A percentile compares a stretch with the other conserved stretches of the same genome.
These are phyloP conservation scores for Simalia tracyae DNA, from an alignment of 2,797 vertebrate genomes.

Conservation along the genomic window DNA sequence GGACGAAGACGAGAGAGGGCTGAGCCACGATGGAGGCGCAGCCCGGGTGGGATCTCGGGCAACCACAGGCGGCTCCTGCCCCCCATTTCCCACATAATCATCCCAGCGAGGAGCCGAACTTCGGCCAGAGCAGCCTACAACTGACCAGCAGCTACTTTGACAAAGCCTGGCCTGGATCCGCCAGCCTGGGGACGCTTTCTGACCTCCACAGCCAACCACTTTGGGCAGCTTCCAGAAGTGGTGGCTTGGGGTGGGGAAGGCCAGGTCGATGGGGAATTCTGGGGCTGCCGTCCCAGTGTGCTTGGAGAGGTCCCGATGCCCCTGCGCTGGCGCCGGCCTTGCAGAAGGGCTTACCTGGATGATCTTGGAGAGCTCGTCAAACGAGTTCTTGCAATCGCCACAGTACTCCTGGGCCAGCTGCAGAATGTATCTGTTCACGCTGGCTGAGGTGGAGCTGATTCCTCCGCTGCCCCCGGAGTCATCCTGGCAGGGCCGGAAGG, in stretches of 20 bases:
- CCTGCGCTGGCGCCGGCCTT: neutral
- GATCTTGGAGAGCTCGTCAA: constrained; percentile 98
- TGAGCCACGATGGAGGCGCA: neutral
- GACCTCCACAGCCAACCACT: neutral
- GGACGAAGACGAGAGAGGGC: rapidly evolving
- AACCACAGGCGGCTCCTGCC: no score
- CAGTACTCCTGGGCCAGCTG: constrained; percentile 98
- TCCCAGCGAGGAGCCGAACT: neutral
- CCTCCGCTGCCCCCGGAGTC: constrained; percentile 87
- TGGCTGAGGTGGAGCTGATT: constrained; percentile 91
- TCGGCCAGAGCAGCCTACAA: neutral
- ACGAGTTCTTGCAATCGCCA: constrained; percentile 97
- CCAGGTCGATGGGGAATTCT: neutral
- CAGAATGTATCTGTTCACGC: constrained; percentile 96
- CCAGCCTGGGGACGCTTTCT: neutral
- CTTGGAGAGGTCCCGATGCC: neutral
- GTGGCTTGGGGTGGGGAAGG: neutral
- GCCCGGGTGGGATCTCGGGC: no score
- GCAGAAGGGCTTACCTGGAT: constrained; percentile 85
- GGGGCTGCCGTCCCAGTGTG: neutral
- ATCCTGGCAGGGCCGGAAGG: constrained; percentile 76
- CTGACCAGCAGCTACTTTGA: neutral
- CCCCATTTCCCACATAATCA: rapidly evolving
- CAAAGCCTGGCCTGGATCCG: neutral
- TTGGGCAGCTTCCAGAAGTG: no score